These are phyloP conservation scores for Tautogolabrus adspersus DNA, from an alignment of 2,113 vertebrate genomes.

Conservation along the genomic window DNA sequence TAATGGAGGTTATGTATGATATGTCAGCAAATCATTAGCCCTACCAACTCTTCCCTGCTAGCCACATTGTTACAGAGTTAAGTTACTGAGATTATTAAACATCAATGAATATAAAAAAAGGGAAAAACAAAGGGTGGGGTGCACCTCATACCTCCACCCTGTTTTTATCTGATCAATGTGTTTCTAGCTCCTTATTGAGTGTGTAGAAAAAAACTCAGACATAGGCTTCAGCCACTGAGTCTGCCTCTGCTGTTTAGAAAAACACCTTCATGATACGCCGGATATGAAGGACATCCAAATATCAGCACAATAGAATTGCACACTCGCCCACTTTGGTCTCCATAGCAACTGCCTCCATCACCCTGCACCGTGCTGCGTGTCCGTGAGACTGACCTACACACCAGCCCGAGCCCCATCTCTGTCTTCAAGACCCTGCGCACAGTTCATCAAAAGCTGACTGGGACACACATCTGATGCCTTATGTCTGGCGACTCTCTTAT, in stretches of 20 bases:
- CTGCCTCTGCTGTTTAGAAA: conserved; percentile 25
- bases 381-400: conserved; percentile 60
- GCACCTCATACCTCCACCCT: background rate
- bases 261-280: conserved; percentile 5
- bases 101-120: too few species aligned
- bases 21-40: too few species aligned
- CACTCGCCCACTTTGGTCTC: conserved; percentile 48
- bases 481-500: conserved; percentile 34
- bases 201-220: background rate
- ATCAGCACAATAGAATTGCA: conserved; percentile 35
- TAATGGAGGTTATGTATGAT: too few species aligned
- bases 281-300: conserved; percentile 58
- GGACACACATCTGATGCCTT: conserved; percentile 44
- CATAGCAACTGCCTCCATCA: conserved; percentile 75
- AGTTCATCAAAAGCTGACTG: conserved; percentile 59
- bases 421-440: conserved; percentile 47
- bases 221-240: background rate
- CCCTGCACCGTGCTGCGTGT: conserved; percentile 53
- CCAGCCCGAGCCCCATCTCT: conserved; percentile 24
- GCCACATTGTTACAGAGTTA: too few species aligned
- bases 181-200: background rate
- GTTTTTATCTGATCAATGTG: background rate
- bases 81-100: too few species aligned
- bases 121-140: conserved; percentile 7
- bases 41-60: too few species aligned